Conservation (phyloP, 2,888 invertebrate genomes). For the Stenodema calcarata region DNA sequence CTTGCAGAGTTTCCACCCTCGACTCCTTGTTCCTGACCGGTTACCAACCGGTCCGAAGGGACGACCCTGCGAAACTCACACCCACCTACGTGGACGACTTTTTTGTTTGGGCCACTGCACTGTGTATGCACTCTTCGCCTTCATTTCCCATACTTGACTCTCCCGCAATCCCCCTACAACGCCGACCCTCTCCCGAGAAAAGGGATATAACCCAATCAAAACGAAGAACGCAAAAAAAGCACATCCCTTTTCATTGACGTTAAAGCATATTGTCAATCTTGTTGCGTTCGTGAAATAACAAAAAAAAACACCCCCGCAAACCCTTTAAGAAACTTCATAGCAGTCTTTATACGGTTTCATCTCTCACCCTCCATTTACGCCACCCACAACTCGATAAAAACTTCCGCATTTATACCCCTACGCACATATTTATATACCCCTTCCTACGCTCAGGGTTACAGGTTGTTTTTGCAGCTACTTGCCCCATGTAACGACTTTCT, state of each 20-base stretch:
- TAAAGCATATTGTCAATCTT: background rate
- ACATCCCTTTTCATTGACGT: background rate
- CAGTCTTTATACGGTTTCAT: background rate
- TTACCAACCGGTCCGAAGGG: background rate
- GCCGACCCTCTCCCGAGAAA: background rate
- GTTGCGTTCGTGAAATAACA: background rate
- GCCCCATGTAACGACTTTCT: background rate
- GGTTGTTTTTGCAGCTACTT: background rate
- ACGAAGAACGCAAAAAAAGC: background rate
- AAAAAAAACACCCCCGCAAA: background rate
- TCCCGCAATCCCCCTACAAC: background rate
- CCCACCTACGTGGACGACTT: slow-evolving; percentile 13
- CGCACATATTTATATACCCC: background rate
- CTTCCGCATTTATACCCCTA: background rate
- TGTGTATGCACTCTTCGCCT: slow-evolving; percentile 21
- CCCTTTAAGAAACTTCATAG: background rate
- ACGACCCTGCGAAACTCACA: slow-evolving; percentile 5
- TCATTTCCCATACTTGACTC: slow-evolving; percentile 34
- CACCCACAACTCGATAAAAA: slow-evolving; percentile 13
- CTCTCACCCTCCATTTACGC: background rate
- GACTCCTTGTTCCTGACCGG: background rate
- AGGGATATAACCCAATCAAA: slow-evolving; percentile 13
- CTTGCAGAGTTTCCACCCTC: slow-evolving; percentile 5
- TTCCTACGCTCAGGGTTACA: background rate
- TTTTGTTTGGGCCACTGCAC: slow-evolving; percentile 5